Evolutionary conservation across 2,797 vertebrate genomes (phyloP), one percentile per base, ranked within the genome.

Genomic region (Microctenopoma lineatum): DNA sequence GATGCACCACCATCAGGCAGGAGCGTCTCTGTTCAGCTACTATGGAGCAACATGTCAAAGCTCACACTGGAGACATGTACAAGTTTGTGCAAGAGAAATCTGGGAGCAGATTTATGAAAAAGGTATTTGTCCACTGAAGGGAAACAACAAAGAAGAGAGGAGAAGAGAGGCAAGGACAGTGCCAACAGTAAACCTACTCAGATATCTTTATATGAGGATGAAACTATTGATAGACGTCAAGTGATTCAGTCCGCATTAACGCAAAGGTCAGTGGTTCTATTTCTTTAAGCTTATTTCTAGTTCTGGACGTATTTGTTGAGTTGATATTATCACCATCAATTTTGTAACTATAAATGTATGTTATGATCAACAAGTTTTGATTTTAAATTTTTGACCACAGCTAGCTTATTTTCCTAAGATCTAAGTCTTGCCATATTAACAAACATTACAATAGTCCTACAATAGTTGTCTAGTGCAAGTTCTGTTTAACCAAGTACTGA

Each of bases 21-120:
- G 60, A 88, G 70, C 41, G 32, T 44, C 65, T 88, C 66, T 15
- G 18, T 64, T 75, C 67, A 71, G 71, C 50, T 14, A 75, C 75
- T 47, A 92, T 89, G 89, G 84, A 81, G 64, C 81, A 83, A 65
- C 75, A 75, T 82, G 75, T 85, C 75, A 62, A 68, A 70, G 66
- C 77, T 81, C 65, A 70, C 68, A 60, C 27, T 77, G 73, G 82
- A 83, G 72, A 75, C 61, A 75, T 52, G n/a, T 64, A 54, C 70
- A 84, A 86, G 63, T 91, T 87, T 70, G 60, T 58, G 57, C 54
- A 52, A 21, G 38, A 52, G n/a, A 77, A 65, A 70, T 52, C 48
- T 63, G 25, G 66, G 59, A 64, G 66, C 62, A 76, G 58, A 48
- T 69, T 70, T 9, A 41, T 66, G 18, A 55, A 68, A 46, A 56